Evolutionary conservation across 2,113 vertebrate genomes (phyloP).

Genomic region (Mormyrus lacerda): DNA sequence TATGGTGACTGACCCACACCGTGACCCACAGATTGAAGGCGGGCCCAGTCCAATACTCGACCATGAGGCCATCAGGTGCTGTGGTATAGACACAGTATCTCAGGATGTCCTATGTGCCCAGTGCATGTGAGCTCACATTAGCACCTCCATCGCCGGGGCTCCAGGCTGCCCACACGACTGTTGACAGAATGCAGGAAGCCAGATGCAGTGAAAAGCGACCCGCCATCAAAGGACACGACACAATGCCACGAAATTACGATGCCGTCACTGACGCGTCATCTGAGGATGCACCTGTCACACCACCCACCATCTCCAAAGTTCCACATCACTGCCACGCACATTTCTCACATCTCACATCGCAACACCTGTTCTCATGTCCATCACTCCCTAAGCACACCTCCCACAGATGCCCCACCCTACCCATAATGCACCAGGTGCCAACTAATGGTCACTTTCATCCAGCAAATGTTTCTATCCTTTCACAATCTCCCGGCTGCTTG

Average conservation of each 20-base stretch:
- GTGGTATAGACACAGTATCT: background rate
- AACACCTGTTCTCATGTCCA: background rate
- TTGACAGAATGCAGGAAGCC: background rate
- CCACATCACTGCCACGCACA: background rate
- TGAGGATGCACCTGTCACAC: constrained; percentile 6
- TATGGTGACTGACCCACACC: background rate
- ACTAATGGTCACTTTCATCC: no score
- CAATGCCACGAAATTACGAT: background rate
- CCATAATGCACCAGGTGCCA: background rate
- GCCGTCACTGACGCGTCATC: constrained; percentile 3
- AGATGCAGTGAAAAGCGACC: background rate
- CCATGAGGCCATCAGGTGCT: background rate
- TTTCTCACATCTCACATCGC: background rate
- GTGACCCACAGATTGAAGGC: background rate
- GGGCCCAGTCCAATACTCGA: background rate
- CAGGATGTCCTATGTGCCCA: background rate
- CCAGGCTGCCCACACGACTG: background rate
- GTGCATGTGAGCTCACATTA: background rate
- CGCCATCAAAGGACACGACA: background rate
- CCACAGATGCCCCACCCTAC: background rate
- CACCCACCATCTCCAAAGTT: constrained; percentile 20
- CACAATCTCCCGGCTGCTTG: background rate
- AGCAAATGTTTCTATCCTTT: background rate
- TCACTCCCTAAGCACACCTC: background rate
- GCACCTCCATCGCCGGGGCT: background rate